Evolutionary conservation across 2,113 vertebrate species (phyloP), one percentile per base, ranked within the genome.

Genomic region (Nettapus auritus): DNA sequence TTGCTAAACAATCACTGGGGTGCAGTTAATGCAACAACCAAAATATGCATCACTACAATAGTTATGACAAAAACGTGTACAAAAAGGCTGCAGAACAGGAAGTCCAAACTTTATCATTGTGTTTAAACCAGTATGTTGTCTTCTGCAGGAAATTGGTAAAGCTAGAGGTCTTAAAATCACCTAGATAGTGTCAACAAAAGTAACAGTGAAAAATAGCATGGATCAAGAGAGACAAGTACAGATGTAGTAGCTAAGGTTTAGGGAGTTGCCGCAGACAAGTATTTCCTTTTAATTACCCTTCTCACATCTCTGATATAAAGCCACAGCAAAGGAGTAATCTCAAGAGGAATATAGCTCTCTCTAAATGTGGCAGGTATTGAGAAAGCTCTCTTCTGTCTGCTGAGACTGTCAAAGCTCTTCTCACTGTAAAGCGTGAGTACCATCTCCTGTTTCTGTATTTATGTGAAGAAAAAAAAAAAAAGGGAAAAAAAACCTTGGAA

Each of bases 241-340:
- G 76, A 68, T 59, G 64, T 70, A 75, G 15, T 38, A 82, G 74
- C 18, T 66, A n/a, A 8, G 15, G 56, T 34, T 68, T 64, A 64
- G 66, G 69, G 69, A 89, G 28, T 38, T 53, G 26, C 73, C 86
- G 57, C 21, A 52, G 82, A 55, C 29, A 90, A 52, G 12, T 70
- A 67, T 64, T 23, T 91, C 50, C 63, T 88, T 92, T 77, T 86
- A 89, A 94, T 83, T 76, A 55, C 28, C 13, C 40, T 70, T 86
- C 52, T 96, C 59, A 55, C 26, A 70, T 86, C 83, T 48, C 46
- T 63, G 71, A 78, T 92, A 81, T 84, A 81, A 90, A 95, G 91
- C 56, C 31, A 89, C 75, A 0, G 2, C 68, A 90, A 31, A 91
- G 19, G 52, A 81, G 42, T 70, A 75, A 70, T 75, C 86, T 93